Evolutionary conservation across 1,140 invertebrate species (phyloP), one percentile per base, ranked within the genome.

Genomic region (Pachypsylla venusta): DNA sequence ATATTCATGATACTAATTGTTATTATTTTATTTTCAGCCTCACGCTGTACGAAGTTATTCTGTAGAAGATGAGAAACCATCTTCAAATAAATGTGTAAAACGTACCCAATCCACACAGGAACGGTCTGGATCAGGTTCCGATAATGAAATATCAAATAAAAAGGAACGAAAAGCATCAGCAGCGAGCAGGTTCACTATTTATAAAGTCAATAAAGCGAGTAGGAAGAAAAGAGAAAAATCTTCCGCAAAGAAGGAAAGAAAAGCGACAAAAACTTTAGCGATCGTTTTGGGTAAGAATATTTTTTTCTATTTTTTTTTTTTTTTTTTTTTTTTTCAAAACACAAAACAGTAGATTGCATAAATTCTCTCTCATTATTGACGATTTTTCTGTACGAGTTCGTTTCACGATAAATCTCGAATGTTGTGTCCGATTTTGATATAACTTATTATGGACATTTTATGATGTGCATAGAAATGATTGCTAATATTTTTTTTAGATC

Each of bases 251-350:
- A 89, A 90, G 69, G 96, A 99, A 71, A 81, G 93, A 61, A 97
- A 99, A 74, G 95, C 96, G n/a, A 99, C 96, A 3, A 98, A 99
- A 77, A 99, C 96, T 14, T 73, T 99, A 28, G 95, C 94, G 61
- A 98, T 99, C 71, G 96, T 99, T 63, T 79, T 99, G 70, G 95
- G 96, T 98, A 76, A 82, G 80, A 74, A 24, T 35, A 35, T n/a
- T 35, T 35, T 57, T 30, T 22, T 14, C 20, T 20, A 25, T 24
- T 48, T 25, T 26, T n/a, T n/a, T 27, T 57, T 40, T 16, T 54
- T 7, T 25, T 25, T 25, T 14, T 7, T 58, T 25, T 48, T 58
- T 54, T 14, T n/a, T n/a, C n/a, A n/a, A n/a, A n/a, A n/a, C n/a
- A n/a, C n/a, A n/a, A n/a, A n/a, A n/a, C n/a, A n/a, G n/a, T n/a